These are phyloP conservation scores for Acrocephalus kingi DNA, from an alignment of 2,113 vertebrate genomes.

Conservation along the genomic window DNA sequence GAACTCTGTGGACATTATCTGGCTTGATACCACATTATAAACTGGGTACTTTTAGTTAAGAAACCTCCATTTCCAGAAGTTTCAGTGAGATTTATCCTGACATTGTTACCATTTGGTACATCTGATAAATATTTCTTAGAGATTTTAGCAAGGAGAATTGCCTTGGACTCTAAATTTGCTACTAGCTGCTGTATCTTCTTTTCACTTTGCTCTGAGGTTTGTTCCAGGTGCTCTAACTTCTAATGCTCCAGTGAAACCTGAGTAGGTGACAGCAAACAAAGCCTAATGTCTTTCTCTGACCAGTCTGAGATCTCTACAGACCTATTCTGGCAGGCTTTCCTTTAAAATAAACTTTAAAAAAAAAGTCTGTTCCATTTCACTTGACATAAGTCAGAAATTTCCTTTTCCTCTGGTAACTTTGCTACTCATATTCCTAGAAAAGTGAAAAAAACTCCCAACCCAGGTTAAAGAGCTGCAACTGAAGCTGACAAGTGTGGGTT, in stretches of 20 bases:
- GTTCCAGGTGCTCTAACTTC: constrained; percentile 47
- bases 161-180: neutral
- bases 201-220: constrained; percentile 32
- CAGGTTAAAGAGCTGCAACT: neutral
- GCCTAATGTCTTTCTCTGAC: neutral
- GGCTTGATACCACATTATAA: neutral
- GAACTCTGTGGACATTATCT: neutral
- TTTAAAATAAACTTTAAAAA: constrained; percentile 44
- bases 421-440: constrained; percentile 36
- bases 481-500: neutral
- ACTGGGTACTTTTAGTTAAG: neutral
- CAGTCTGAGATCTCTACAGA: neutral
- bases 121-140: neutral
- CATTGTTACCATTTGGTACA: neutral
- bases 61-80: neutral
- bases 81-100: neutral
- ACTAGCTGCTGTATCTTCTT: constrained; percentile 50
- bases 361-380: neutral
- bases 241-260: constrained; percentile 54
- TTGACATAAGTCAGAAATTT: constrained; percentile 2
- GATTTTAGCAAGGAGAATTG: neutral
- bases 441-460: neutral
- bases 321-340: neutral
- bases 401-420: neutral
- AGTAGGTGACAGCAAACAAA: constrained; percentile 16